Conservation (phyloP, 2,888 invertebrate genomes). For the Leptopilina syphax region DNA sequence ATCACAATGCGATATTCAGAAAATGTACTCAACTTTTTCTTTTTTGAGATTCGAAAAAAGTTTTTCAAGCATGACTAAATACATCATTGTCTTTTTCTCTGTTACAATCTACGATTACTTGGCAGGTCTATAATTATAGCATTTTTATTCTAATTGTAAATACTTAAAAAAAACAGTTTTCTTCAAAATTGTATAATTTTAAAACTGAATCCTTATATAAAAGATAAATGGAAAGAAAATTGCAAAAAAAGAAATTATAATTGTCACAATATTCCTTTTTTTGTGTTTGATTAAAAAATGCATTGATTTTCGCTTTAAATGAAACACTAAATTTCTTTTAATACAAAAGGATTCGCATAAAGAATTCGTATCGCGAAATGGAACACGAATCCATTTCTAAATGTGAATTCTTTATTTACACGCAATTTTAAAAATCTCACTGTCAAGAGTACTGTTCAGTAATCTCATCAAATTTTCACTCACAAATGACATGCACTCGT, state of each 20-base stretch:
- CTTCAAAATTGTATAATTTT: not conserved
- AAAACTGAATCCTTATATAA: not conserved
- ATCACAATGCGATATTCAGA: conserved; percentile 5
- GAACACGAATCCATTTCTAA: not conserved
- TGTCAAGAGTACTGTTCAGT: not conserved
- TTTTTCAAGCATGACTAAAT: conserved; percentile 24
- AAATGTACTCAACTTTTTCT: not conserved
- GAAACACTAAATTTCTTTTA: not conserved
- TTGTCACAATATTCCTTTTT: not conserved
- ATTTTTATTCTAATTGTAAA: not conserved
- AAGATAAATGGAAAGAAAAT: not conserved
- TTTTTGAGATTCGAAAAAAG: conserved; percentile 5
- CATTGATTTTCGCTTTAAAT: not conserved
- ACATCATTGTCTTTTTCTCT: conserved; percentile 14
- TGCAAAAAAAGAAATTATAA: not conserved
- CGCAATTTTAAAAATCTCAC: conserved; percentile 1
- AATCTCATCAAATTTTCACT: conserved; percentile 9
- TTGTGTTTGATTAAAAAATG: not conserved
- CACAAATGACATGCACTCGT: conserved; percentile 5
- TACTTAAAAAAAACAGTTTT: not conserved
- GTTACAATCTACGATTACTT: conserved; percentile 20
- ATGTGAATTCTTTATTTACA: not conserved
- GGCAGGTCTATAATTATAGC: conserved; percentile 13
- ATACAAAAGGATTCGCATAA: conserved; percentile 1
- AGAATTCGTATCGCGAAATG: not conserved